Conservation (phyloP, 35 echinoderm and acorn worm species). For the Lytechinus variegatus region DNA sequence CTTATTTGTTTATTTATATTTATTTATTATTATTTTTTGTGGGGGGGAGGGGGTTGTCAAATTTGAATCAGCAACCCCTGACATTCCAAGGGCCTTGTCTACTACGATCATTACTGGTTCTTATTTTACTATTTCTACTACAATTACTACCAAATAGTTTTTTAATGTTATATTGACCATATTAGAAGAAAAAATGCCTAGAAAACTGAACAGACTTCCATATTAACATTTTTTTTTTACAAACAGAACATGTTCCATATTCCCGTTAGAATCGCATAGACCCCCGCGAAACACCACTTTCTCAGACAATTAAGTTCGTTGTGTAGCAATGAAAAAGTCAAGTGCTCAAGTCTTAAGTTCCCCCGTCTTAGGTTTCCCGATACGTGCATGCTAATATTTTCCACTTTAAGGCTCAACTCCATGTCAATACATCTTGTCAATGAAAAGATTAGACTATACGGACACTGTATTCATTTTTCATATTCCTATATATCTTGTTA, state of each 20-base stretch:
- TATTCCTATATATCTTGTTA: too few species aligned
- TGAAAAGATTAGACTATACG: neutral
- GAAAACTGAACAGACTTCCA: too few species aligned
- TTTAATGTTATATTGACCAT: neutral
- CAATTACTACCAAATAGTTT: neutral
- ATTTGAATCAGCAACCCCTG: too few species aligned
- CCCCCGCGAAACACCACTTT: neutral
- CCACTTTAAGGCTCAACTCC: neutral
- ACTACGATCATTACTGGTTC: too few species aligned
- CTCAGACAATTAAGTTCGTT: neutral
- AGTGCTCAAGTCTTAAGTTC: neutral
- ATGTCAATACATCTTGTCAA: neutral
- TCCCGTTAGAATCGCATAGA: neutral
- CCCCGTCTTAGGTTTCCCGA: neutral
- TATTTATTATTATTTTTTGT: too few species aligned
- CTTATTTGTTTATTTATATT: too few species aligned
- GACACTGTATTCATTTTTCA: too few species aligned
- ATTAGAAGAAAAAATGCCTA: too few species aligned
- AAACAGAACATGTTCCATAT: neutral
- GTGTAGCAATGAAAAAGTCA: neutral
- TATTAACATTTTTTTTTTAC: neutral
- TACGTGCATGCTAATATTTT: neutral
- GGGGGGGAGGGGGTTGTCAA: too few species aligned
- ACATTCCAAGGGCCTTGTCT: too few species aligned
- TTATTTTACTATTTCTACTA: neutral